phyloP scores from a whole-genome alignment of 2,888 invertebrate genomes.

The Dexiosoma caninum region DNA sequence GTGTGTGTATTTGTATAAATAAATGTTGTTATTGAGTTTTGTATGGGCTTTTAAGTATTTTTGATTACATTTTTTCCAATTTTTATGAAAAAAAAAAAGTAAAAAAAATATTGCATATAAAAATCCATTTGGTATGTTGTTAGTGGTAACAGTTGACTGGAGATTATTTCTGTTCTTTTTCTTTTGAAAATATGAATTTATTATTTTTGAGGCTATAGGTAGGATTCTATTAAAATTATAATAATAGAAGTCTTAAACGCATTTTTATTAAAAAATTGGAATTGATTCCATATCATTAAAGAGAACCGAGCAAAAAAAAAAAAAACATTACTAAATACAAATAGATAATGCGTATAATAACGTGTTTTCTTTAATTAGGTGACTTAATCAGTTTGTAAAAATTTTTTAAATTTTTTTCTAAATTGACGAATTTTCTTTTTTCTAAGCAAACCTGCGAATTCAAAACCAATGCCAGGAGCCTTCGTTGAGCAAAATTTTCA shows the following conservation, averaged over 20 bases:
- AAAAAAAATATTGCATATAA: conserved; percentile 23
- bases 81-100: conserved; percentile 16
- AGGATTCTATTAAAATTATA: background rate
- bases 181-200: conserved; percentile 37
- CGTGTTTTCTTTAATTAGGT: no score
- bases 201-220: conserved; percentile 10
- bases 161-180: conserved; percentile 29
- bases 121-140: conserved; percentile 42
- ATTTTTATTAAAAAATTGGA: background rate
- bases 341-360: no score
- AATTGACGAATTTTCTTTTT: no score
- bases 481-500: no score
- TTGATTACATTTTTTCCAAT: conserved; percentile 55
- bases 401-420: no score
- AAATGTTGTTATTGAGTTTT: conserved; percentile 59
- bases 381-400: no score
- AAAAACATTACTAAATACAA: no score
- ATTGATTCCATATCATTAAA: no score
- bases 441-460: no score
- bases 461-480: no score
- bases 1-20: conserved; percentile 13
- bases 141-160: conserved; percentile 57
- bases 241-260: background rate
- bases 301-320: no score
- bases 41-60: conserved; percentile 61